Conservation (phyloP, 1,140 invertebrate genomes). For the Drepana arcuata region DNA sequence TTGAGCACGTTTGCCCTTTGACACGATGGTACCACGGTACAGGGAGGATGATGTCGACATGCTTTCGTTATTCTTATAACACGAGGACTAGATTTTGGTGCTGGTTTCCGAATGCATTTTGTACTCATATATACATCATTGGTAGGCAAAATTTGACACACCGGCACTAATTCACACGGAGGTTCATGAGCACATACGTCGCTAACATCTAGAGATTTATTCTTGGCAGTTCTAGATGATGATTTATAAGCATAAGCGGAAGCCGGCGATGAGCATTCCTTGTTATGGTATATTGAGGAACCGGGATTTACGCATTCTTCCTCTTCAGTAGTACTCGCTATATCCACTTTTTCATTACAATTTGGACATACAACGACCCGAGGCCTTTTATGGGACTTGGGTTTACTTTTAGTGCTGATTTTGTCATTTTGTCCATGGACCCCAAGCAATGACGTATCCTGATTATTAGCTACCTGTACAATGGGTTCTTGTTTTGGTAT, state of each 20-base stretch:
- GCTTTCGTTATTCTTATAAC: conserved; percentile 53
- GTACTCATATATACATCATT: conserved; percentile 21
- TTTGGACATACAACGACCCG: conserved; percentile 39
- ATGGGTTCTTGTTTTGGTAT: conserved; percentile 9
- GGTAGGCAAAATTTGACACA: conserved; percentile 43
- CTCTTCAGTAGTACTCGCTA: conserved; percentile 35
- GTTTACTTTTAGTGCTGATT: conserved; percentile 10
- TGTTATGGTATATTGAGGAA: conserved; percentile 10
- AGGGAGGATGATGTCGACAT: conserved; percentile 55
- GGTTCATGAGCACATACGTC: conserved; percentile 41
- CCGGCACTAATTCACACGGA: conserved; percentile 40
- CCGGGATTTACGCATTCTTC: conserved; percentile 25
- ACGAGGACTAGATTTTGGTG: conserved; percentile 23
- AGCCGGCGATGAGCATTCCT: conserved; percentile 14
- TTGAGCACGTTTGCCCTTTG: conserved; percentile 46
- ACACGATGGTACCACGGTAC: conserved; percentile 52
- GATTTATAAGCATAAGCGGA: conserved; percentile 8
- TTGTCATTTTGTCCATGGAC: conserved; percentile 4
- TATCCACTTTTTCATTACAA: conserved; percentile 42
- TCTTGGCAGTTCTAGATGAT: conserved; percentile 11
- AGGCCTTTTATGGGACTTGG: conserved; percentile 21
- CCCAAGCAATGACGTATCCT: conserved; percentile 7
- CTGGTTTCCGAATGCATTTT: conserved; percentile 22
- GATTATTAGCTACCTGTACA: conserved; percentile 7
- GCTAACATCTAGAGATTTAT: conserved; percentile 15